Percentiles rank a stretch among this genome's conserved stretches.
phyloP scores from a whole-genome alignment of 35 echinoderm and acorn worm genomes.

The Nesometra sesokonis region DNA sequence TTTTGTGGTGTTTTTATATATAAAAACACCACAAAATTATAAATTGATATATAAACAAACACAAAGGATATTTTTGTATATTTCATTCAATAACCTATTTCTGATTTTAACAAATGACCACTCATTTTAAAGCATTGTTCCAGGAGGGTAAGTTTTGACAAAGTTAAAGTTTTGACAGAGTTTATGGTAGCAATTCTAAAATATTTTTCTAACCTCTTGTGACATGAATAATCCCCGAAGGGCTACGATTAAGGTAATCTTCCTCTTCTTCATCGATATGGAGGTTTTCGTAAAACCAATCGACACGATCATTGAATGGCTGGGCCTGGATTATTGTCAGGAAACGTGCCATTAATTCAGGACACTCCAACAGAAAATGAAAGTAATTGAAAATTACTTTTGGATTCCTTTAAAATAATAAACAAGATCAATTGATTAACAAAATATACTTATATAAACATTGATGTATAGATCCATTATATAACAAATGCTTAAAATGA shows the following conservation, averaged over 20 bases:
- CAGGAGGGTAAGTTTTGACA: too few relatives aligned
- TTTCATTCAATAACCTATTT: too few relatives aligned
- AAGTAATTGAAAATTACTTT: conserved; percentile 9
- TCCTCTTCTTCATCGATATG: background rate
- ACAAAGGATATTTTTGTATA: too few relatives aligned
- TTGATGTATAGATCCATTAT: too few relatives aligned
- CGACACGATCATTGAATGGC: background rate
- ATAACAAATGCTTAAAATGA: too few relatives aligned
- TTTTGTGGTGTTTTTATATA: too few relatives aligned
- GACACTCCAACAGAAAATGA: conserved; percentile 10
- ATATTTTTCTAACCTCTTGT: background rate
- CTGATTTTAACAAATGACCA: too few relatives aligned
- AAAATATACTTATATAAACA: too few relatives aligned
- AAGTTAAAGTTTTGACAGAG: too few relatives aligned
- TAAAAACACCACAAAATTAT: too few relatives aligned
- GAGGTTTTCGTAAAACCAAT: conserved; percentile 12
- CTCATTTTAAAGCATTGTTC: too few relatives aligned
- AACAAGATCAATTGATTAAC: background rate
- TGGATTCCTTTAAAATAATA: background rate
- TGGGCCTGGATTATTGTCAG: background rate
- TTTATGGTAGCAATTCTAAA: background rate
- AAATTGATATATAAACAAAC: too few relatives aligned
- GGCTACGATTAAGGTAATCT: background rate
- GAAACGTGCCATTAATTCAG: conserved; percentile 12
- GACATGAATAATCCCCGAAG: background rate